Percentiles rank a stretch among this genome's conserved stretches.
These are phyloP conservation scores for Hylia prasina DNA, from an alignment of 2,113 vertebrate species.

Conservation along the genomic window DNA sequence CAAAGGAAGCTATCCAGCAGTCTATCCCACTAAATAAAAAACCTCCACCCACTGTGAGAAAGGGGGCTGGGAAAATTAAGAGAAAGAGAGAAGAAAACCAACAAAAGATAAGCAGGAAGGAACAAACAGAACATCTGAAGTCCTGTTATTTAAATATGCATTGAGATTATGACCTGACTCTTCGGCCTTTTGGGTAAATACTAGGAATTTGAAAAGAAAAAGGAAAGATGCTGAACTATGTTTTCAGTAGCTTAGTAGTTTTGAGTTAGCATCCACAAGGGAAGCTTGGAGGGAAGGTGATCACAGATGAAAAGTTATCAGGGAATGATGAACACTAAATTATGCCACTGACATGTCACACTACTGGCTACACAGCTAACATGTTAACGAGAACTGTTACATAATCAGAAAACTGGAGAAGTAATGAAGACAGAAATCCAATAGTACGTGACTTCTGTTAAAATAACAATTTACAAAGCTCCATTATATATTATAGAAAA, in stretches of 20 bases:
- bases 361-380: background rate
- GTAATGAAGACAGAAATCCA: background rate
- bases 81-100: background rate
- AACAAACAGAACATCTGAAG: background rate
- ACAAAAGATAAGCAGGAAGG: background rate
- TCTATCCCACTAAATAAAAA: background rate
- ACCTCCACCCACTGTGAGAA: accelerated
- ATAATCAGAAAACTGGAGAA: background rate
- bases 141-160: background rate
- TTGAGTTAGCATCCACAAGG: accelerated
- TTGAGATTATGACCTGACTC: background rate
- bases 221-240: background rate
- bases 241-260: background rate
- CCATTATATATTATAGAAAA: background rate
- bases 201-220: background rate
- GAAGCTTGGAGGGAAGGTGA: background rate
- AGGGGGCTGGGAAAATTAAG: too few relatives aligned
- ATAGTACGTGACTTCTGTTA: background rate
- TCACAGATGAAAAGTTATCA: background rate
- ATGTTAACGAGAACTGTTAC: background rate
- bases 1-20: background rate
- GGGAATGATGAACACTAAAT: background rate
- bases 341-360: background rate
- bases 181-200: background rate
- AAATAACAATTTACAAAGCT: background rate